These are phyloP conservation scores for Drosophila hydei DNA, from an alignment of 1,140 invertebrate species.

Conservation along the genomic window DNA sequence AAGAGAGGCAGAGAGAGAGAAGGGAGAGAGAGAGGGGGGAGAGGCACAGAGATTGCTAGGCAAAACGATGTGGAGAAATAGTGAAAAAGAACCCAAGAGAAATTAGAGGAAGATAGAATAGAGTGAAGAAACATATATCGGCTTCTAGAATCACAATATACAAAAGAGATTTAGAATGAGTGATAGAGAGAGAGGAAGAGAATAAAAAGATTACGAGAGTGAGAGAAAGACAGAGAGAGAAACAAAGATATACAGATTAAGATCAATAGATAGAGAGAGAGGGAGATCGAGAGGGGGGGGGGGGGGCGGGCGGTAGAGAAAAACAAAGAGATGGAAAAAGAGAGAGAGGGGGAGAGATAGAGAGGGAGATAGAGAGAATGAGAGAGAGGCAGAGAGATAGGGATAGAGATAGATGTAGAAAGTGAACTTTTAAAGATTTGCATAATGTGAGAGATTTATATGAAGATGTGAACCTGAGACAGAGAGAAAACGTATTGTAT, in stretches of 20 bases:
- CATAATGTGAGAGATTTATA: not conserved
- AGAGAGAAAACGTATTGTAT: too few species aligned
- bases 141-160: too few species aligned
- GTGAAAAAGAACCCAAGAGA: not conserved
- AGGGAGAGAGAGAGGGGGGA: not conserved
- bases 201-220: too few species aligned
- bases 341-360: not conserved
- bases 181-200: not conserved
- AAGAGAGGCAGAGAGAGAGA: slow-evolving; percentile 5
- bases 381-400: not conserved
- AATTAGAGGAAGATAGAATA: not conserved
- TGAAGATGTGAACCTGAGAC: too few species aligned
- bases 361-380: not conserved
- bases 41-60: not conserved
- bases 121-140: too few species aligned
- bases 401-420: not conserved
- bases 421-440: not conserved
- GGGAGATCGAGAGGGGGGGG: not conserved
- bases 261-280: not conserved
- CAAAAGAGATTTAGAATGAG: too few species aligned
- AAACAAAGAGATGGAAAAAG: slow-evolving; percentile 1
- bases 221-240: not conserved
- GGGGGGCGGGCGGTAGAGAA: not conserved
- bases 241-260: too few species aligned
- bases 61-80: not conserved